Base-by-base conservation (phyloP, 1,140 invertebrate species). In the Portunus trituberculatus region DNA sequence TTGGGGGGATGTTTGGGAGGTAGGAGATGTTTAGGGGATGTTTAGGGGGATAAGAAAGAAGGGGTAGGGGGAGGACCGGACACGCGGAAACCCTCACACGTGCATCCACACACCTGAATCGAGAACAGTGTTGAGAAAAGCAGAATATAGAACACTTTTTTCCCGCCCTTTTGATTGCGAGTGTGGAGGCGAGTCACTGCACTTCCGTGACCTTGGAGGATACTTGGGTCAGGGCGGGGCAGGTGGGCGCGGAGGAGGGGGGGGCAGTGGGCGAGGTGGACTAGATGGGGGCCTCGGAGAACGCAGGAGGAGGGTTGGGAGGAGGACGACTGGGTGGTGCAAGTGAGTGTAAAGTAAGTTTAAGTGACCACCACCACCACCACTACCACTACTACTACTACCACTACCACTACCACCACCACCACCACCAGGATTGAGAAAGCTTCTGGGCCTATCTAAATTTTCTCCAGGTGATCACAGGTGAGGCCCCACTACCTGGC, bases 91-190 rank as follows among this genome's bases (percentile, higher is more conserved):
- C 25, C 20, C 16, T 7, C 67, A 76, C 67, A 76, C 67, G 6
- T n/a, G 20, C 52, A 59, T 20, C 10, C 52, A 59, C 52, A 76
- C 25, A 76, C 67, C 67, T 7, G 20, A 76, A 76, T 76, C 4
- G 67, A 76, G 20, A 25, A 76, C 25, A n/a, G n/a, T n/a, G 67
- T 76, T 76, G 67, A 76, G 67, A 76, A 76, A 76, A 76, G 67
- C 67, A 76, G 67, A 76, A 76, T n/a, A 76, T 76, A n/a, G 67
- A 76, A 76, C 67, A 76, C 67, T 76, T 25, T 76, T 76, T 76
- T 76, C 2, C 2, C 20, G 39, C 39, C 8, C 20, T n/a, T n/a
- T 76, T 76, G 67, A 76, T 76, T 76, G 67, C 67, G 20, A n/a
- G 25, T n/a, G 52, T n/a, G 20, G 67, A 59, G 67, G 67, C 67